These are phyloP conservation scores for Cephus rjabovi DNA, from an alignment of 2,888 invertebrate genomes.

Conservation along the genomic window DNA sequence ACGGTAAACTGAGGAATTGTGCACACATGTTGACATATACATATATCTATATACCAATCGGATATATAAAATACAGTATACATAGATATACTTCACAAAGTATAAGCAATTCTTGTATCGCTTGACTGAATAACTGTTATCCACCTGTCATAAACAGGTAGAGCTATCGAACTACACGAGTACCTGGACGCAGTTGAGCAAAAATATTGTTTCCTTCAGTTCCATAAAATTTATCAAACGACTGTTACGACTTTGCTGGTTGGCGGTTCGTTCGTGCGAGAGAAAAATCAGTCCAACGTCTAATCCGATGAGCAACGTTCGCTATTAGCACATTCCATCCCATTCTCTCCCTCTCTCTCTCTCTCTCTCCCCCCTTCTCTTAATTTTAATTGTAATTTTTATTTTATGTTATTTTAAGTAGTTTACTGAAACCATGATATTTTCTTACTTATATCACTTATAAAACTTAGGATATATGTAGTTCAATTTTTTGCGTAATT, in stretches of 20 bases:
- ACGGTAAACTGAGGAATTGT: constrained; percentile 17
- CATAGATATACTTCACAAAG: background rate
- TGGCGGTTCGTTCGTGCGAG: background rate
- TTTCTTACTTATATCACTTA: too few species aligned
- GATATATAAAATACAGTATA: background rate
- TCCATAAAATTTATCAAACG: constrained; percentile 58
- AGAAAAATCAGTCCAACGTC: background rate
- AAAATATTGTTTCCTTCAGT: constrained; percentile 55
- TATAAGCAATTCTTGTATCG: constrained; percentile 38
- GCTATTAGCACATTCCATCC: constrained; percentile 19
- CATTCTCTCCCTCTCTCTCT: constrained; percentile 12
- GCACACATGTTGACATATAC: background rate
- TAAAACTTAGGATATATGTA: too few species aligned
- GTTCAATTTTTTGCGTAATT: too few species aligned
- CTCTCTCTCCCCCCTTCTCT: background rate
- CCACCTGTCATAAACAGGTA: constrained; percentile 54
- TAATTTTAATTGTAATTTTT: background rate
- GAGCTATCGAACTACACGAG: constrained; percentile 36
- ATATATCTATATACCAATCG: background rate
- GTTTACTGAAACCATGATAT: too few species aligned
- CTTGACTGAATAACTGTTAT: constrained; percentile 51
- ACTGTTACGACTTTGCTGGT: constrained; percentile 18
- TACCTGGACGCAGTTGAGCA: constrained; percentile 43
- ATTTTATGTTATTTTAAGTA: too few species aligned
- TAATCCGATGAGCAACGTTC: background rate